A percentile compares a stretch with the other conserved stretches of the same genome.
Evolutionary conservation across 1,140 invertebrate genomes (phyloP).

Genomic region (Ceratosolen fusciceps): DNA sequence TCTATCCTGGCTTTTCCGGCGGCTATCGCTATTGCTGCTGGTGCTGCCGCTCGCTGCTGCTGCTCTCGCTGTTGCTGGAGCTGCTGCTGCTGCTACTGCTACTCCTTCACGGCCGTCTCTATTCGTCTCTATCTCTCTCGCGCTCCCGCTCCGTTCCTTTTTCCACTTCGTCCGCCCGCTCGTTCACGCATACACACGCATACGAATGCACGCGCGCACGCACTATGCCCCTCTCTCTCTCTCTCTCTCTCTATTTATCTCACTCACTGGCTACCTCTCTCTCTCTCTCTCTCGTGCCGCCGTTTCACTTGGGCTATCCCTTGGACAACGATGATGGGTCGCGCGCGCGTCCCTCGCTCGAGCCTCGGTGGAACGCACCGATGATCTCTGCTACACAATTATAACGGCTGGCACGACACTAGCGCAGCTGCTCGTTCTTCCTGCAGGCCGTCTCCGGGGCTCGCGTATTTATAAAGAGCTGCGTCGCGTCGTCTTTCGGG

Average conservation of each 20-base stretch:
- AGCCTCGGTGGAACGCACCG: neutral
- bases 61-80: neutral
- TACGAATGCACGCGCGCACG: too few species aligned
- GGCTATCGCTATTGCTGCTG: neutral
- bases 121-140: slow-evolving; percentile 1
- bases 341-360: slow-evolving; percentile 1
- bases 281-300: too few species aligned
- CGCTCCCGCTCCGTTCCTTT: slow-evolving; percentile 14
- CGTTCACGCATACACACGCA: too few species aligned
- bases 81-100: neutral
- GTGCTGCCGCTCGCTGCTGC: neutral
- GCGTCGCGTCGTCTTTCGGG: neutral
- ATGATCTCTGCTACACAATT: too few species aligned
- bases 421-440: neutral
- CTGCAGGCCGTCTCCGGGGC: neutral
- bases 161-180: neutral
- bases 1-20: neutral
- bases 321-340: too few species aligned
- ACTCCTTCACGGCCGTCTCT: neutral
- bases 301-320: too few species aligned
- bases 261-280: too few species aligned
- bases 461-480: slow-evolving; percentile 15
- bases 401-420: neutral
- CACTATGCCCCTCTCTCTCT: too few species aligned
- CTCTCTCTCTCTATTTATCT: too few species aligned